Evolutionary conservation across 1,140 invertebrate genomes (phyloP).

Genomic region (Drosophila lacteicornis): DNA sequence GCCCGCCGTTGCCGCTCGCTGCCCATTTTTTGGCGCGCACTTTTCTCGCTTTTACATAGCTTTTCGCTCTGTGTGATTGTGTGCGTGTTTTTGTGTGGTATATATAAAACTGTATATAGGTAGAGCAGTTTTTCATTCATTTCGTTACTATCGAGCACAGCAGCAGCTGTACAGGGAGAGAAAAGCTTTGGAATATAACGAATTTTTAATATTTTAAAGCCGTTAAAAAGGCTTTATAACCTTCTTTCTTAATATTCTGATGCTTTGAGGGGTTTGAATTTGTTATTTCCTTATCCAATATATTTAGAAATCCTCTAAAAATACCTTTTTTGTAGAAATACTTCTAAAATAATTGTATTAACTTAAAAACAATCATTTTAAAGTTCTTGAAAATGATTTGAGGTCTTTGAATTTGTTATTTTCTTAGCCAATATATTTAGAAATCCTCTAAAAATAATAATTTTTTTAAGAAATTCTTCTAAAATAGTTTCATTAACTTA

Average conservation of each 20-base stretch:
- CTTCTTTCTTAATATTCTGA: too few species aligned
- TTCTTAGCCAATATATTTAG: too few species aligned
- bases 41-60: slow-evolving; percentile 46
- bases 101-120: slow-evolving; percentile 33
- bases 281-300: too few species aligned
- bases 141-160: slow-evolving; percentile 70
- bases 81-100: slow-evolving; percentile 25
- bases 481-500: neutral
- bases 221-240: too few species aligned
- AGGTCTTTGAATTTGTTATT: too few species aligned
- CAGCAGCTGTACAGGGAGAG: slow-evolving; percentile 24
- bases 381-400: neutral
- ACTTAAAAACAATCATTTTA: neutral
- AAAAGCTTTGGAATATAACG: neutral
- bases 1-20: slow-evolving; percentile 26
- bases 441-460: accelerated
- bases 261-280: too few species aligned
- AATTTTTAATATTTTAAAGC: too few species aligned
- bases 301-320: accelerated
- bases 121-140: slow-evolving; percentile 66
- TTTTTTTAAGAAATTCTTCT: neutral
- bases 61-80: slow-evolving; percentile 26
- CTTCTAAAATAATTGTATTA: neutral
- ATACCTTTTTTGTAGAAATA: neutral
- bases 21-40: slow-evolving; percentile 49